Conservation (phyloP, 2,113 vertebrate genomes). For the Brachionichthys hirsutus region DNA sequence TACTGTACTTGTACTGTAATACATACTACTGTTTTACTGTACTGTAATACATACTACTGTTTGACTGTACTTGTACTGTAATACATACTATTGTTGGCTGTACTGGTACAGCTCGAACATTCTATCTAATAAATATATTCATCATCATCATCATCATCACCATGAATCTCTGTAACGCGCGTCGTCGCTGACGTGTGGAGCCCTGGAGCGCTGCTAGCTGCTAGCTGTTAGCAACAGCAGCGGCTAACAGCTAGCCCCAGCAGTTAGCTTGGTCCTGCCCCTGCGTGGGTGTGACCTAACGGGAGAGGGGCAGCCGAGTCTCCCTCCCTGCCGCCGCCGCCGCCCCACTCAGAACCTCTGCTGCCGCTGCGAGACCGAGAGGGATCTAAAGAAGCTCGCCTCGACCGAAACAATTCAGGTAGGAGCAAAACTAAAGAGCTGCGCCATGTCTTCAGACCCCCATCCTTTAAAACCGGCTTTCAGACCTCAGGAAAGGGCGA, state of each 20-base stretch:
- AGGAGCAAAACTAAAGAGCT: conserved; percentile 5
- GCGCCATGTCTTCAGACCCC: accelerated
- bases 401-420: conserved; percentile 30
- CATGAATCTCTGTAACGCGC: too few species aligned
- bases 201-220: too few species aligned
- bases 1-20: too few species aligned
- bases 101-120: too few species aligned
- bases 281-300: conserved; percentile 49
- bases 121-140: too few species aligned
- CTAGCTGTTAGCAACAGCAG: too few species aligned
- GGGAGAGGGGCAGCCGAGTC: conserved; percentile 4
- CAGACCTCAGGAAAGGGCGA: background rate
- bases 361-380: background rate
- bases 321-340: background rate
- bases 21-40: too few species aligned
- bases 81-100: too few species aligned
- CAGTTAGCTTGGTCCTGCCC: conserved; percentile 2
- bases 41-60: too few species aligned
- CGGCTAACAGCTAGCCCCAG: background rate
- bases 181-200: too few species aligned
- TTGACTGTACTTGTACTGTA: too few species aligned
- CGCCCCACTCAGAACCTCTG: background rate
- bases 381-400: background rate
- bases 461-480: background rate
- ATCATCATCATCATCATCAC: too few species aligned